These are phyloP conservation scores for Axis porcinus DNA, from an alignment of 2,113 vertebrate genomes.

Conservation along the genomic window DNA sequence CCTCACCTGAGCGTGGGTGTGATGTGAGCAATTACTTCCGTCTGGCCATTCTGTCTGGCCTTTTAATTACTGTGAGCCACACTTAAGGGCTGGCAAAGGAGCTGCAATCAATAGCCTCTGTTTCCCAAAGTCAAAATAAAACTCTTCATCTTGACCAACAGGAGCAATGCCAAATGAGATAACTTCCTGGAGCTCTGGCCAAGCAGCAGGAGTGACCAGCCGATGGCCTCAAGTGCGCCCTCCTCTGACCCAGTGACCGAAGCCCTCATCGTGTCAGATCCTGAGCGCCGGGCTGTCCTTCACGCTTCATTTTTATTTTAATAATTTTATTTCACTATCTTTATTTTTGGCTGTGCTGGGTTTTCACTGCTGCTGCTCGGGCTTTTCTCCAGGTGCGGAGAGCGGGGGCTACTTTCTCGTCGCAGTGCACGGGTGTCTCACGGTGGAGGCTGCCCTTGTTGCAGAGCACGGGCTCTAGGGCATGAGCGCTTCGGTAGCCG, in stretches of 20 bases:
- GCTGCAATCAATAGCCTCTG: neutral
- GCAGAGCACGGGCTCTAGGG: neutral
- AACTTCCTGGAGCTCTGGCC: too few relatives aligned
- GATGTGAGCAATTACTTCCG: accelerated
- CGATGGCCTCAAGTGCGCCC: accelerated
- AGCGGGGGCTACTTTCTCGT: accelerated
- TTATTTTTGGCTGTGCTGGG: neutral
- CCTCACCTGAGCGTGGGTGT: accelerated
- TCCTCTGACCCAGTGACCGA: too few relatives aligned
- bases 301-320: accelerated
- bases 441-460: neutral
- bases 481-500: accelerated
- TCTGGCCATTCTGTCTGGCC: neutral
- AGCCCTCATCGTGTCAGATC: accelerated
- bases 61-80: accelerated
- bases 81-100: neutral
- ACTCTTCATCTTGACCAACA: neutral
- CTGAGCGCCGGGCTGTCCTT: accelerated
- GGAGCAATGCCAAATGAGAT: accelerated
- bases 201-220: neutral
- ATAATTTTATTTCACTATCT: neutral
- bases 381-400: accelerated
- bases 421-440: accelerated
- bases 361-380: neutral
- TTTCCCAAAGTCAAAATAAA: neutral